Conservation (phyloP, 2,888 invertebrate genomes). For the Caenorhabditis sp. region DNA sequence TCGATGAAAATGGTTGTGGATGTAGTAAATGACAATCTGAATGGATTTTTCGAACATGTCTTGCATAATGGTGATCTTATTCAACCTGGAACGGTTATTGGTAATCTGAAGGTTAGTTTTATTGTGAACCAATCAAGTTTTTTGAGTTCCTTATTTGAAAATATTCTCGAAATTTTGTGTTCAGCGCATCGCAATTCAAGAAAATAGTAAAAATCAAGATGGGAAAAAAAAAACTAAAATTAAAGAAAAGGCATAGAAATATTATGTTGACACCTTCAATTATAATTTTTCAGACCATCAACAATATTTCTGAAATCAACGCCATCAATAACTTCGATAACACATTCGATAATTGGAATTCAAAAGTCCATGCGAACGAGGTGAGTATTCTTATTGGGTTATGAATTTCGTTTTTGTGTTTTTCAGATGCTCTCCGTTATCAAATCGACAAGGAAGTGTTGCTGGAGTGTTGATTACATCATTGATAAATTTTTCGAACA, state of each 20-base stretch:
- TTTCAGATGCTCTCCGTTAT: not conserved
- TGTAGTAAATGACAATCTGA: constrained; percentile 20
- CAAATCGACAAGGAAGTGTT: not conserved
- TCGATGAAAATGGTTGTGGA: constrained; percentile 40
- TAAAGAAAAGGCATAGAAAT: no score
- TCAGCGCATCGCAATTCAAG: no score
- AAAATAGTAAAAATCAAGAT: no score
- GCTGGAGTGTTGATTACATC: not conserved
- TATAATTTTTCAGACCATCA: not conserved
- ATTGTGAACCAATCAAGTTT: not conserved
- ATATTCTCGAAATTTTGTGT: no score
- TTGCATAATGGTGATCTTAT: constrained; percentile 22
- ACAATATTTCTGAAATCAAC: not conserved
- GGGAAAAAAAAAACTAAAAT: not conserved
- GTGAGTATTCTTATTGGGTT: no score
- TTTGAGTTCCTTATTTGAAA: not conserved
- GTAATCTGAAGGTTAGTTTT: constrained; percentile 15
- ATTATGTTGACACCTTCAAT: no score
- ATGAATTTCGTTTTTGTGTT: no score
- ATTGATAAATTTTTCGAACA: not conserved
- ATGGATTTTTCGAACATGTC: constrained; percentile 6
- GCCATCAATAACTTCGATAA: not conserved
- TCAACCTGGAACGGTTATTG: constrained; percentile 16
- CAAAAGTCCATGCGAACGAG: not conserved
- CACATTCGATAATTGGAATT: not conserved